These are phyloP conservation scores for Oreochromis grahami DNA, from an alignment of 2,797 vertebrate genomes.

Conservation along the genomic window DNA sequence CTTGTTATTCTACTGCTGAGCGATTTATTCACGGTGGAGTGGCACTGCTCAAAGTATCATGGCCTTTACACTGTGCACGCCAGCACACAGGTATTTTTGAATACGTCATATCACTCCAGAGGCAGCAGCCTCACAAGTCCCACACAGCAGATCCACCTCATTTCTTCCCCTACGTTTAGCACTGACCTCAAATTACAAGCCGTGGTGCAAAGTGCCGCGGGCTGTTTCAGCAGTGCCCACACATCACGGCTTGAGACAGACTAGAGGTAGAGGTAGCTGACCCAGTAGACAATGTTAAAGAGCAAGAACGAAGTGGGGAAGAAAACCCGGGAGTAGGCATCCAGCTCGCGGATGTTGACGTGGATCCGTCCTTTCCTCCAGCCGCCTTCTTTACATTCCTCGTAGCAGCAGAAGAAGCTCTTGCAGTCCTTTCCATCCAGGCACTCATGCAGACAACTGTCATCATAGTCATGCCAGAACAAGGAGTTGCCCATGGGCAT, in stretches of 20 bases:
- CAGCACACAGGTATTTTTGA: neutral
- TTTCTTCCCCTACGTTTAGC: constrained; percentile 2
- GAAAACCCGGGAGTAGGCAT: constrained; percentile 94
- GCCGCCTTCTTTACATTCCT: constrained; percentile 91
- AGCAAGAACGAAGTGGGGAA: constrained; percentile 96
- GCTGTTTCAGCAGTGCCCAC: neutral
- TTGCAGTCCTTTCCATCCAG: constrained; percentile 97
- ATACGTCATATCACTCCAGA: neutral
- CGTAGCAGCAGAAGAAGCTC: constrained; percentile 96
- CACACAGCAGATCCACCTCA: neutral
- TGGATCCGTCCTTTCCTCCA: constrained; percentile 91
- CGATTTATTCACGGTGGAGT: neutral
- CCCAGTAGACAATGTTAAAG: constrained; percentile 98
- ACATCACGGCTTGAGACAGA: neutral
- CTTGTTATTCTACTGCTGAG: constrained; percentile 6
- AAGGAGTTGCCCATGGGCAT: constrained; percentile 79
- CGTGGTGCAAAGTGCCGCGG: neutral
- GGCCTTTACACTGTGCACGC: neutral
- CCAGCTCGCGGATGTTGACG: constrained; percentile 91
- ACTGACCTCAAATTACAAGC: constrained; percentile 17
- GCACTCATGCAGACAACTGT: constrained; percentile 90
- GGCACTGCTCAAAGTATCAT: neutral
- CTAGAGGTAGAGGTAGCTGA: constrained; percentile 98
- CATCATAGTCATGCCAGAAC: constrained; percentile 95
- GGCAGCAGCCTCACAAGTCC: neutral